Evolutionary conservation across 2,797 vertebrate genomes (phyloP).

Genomic region (Muscicapa striata): DNA sequence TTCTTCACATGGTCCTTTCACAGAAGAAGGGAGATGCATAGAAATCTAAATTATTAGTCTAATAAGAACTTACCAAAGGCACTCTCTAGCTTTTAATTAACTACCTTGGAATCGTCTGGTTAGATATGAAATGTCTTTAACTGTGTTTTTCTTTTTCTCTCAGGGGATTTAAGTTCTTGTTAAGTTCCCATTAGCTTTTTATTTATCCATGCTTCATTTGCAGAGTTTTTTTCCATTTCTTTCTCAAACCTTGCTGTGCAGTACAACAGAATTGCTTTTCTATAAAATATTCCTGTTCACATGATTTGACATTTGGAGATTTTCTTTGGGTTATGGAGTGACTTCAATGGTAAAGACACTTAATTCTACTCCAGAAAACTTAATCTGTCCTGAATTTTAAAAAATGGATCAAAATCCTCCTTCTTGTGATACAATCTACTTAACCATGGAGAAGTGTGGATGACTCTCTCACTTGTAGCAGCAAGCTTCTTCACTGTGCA

Average conservation of each 20-base stretch:
- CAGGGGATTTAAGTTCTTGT: not conserved
- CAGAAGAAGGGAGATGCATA: not conserved
- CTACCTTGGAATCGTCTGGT: not conserved
- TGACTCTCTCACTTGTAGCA: not conserved
- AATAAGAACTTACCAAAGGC: not conserved
- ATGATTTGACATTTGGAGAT: not conserved
- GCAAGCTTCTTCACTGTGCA: not conserved
- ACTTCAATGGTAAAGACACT: not conserved
- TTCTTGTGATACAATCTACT: not conserved
- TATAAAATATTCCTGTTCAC: not conserved
- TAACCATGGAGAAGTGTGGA: not conserved
- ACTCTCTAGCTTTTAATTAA: not conserved
- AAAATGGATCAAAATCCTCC: not conserved
- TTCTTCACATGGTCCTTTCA: not conserved
- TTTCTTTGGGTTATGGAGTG: not conserved
- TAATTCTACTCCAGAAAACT: not conserved
- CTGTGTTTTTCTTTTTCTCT: not conserved
- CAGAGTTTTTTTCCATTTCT: not conserved
- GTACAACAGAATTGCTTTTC: not conserved
- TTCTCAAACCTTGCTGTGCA: not conserved
- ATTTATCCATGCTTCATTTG: not conserved
- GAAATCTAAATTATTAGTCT: not conserved
- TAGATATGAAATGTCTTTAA: not conserved
- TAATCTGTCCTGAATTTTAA: not conserved
- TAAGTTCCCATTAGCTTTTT: not conserved